Percentiles rank a stretch among this genome's conserved stretches.
Conservation (phyloP, 2,888 invertebrate genomes). For the Drosophila paracracens region DNA sequence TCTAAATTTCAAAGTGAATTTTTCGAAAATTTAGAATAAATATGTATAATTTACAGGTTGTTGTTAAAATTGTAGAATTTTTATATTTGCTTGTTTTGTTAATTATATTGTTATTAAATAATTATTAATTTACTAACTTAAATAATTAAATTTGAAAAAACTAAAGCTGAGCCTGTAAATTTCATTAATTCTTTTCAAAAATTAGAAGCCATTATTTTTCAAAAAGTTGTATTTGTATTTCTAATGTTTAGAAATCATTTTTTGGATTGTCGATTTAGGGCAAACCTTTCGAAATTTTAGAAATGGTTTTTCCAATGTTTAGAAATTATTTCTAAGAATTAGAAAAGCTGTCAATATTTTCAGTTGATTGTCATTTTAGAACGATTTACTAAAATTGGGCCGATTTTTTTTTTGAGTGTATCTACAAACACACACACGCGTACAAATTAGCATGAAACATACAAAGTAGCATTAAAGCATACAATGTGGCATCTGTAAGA, state of each 20-base stretch:
- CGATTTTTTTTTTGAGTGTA: neutral
- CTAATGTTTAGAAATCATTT: neutral
- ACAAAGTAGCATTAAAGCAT: constrained; percentile 63
- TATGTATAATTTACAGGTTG: too few species aligned
- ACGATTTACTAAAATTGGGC: neutral
- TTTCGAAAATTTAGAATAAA: too few species aligned
- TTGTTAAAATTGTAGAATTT: neutral
- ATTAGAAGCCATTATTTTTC: neutral
- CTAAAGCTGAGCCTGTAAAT: too few species aligned
- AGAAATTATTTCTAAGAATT: neutral
- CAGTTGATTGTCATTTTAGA: neutral
- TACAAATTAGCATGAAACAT: constrained; percentile 61
- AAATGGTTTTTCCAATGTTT: neutral
- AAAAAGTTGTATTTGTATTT: neutral
- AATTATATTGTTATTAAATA: neutral
- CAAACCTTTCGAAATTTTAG: too few species aligned
- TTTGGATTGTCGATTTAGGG: too few species aligned
- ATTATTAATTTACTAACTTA: too few species aligned
- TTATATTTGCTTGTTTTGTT: neutral
- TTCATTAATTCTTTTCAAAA: neutral
- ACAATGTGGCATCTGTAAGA: constrained; percentile 43
- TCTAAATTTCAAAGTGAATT: too few species aligned
- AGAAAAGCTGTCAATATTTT: neutral
- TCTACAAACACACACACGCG: constrained; percentile 15
- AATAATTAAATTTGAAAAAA: too few species aligned